A percentile compares a stretch with the other conserved stretches of the same genome.
Evolutionary conservation across 2,113 vertebrate species (phyloP).

Genomic region (Empidonax alnorum): DNA sequence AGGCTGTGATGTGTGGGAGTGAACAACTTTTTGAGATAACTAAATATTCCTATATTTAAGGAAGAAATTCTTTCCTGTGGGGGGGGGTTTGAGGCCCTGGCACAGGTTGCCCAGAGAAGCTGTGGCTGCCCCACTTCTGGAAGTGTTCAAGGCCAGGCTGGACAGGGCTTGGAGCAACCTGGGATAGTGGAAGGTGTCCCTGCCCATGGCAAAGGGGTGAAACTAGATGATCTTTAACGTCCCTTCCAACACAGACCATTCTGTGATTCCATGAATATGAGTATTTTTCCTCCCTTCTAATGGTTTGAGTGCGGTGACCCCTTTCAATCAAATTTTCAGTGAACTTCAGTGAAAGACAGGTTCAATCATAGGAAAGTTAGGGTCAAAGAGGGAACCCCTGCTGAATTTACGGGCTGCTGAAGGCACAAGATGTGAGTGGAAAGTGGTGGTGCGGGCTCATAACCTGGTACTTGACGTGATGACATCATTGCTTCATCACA

Average conservation of each 20-base stretch:
- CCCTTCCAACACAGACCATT: not conserved
- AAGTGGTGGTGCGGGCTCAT: not conserved
- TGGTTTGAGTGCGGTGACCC: not conserved
- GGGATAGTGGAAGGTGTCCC: not conserved
- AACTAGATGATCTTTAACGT: not conserved
- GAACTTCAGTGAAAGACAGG: not conserved
- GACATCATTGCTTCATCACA: not conserved
- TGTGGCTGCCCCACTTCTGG: not conserved
- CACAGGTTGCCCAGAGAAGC: not conserved
- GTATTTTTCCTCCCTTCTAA: not conserved
- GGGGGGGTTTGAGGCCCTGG: not conserved
- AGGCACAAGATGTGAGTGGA: not conserved
- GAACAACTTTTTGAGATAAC: not conserved
- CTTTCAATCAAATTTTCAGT: not conserved
- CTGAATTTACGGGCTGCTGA: not conserved
- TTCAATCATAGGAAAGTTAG: not conserved
- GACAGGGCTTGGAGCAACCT: not conserved
- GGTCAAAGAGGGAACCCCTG: not conserved
- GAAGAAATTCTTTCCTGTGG: not conserved
- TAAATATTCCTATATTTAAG: not conserved
- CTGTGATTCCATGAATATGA: not conserved
- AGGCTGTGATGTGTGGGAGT: not conserved
- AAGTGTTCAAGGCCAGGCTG: not conserved
- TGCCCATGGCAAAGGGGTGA: not conserved
- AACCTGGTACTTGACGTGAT: fast-evolving